Conservation (phyloP, 2,888 invertebrate genomes). For the Ryuthela nishihirai region DNA sequence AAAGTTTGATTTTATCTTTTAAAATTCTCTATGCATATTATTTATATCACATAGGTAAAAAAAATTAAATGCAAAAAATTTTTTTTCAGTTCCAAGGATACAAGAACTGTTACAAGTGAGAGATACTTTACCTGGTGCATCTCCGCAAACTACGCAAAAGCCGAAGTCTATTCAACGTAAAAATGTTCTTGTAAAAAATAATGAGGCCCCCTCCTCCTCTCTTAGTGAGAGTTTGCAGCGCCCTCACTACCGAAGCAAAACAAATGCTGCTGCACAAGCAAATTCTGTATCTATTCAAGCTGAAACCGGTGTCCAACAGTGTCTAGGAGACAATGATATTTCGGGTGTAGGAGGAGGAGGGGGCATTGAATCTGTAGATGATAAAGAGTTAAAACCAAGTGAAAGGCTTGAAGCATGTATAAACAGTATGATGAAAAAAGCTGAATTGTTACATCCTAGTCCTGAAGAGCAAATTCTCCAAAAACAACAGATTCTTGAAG, state of each 20-base stretch:
- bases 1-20: too few relatives aligned
- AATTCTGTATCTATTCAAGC: constrained; percentile 27
- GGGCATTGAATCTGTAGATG: constrained; percentile 10
- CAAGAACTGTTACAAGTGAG: constrained; percentile 20
- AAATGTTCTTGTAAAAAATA: constrained; percentile 23
- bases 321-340: constrained; percentile 13
- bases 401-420: constrained; percentile 51
- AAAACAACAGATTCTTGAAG: constrained; percentile 67
- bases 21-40: too few relatives aligned
- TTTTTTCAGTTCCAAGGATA: constrained; percentile 28
- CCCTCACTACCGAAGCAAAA: constrained; percentile 19
- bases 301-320: constrained; percentile 12
- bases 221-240: constrained; percentile 15
- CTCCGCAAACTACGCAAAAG: constrained; percentile 17
- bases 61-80: too few relatives aligned
- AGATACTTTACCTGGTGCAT: constrained; percentile 13
- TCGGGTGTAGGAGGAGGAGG: constrained; percentile 19
- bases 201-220: constrained; percentile 38
- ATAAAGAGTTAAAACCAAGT: constrained; percentile 46
- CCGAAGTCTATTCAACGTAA: constrained; percentile 32
- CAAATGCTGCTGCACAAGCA: constrained; percentile 35
- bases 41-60: too few relatives aligned
- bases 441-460: constrained; percentile 44
- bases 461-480: constrained; percentile 62
- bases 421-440: constrained; percentile 51